A percentile compares a stretch with the other conserved stretches of the same genome.
Conservation (phyloP, 2,888 invertebrate species). For the Dynastes grantii region DNA sequence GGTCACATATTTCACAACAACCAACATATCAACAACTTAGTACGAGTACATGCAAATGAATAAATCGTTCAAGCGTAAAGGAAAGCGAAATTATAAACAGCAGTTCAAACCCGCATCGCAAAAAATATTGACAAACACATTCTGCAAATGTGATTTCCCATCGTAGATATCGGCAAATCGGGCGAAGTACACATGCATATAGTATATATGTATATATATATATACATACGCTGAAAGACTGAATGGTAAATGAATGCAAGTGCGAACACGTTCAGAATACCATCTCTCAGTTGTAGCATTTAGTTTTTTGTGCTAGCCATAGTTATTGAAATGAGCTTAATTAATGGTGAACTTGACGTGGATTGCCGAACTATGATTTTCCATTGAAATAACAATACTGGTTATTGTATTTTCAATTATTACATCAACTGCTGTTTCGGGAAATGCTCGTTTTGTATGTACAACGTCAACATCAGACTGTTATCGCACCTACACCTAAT, state of each 20-base stretch:
- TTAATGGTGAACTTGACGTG: conserved; percentile 35
- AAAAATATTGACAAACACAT: conserved; percentile 44
- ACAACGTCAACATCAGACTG: not conserved
- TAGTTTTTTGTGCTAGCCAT: conserved; percentile 20
- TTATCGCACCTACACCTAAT: not conserved
- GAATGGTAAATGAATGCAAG: conserved; percentile 40
- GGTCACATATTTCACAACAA: conserved; percentile 29
- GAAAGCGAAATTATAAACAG: conserved; percentile 40
- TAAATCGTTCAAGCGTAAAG: conserved; percentile 35
- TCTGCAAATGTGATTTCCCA: conserved; percentile 41
- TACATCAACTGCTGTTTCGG: not conserved
- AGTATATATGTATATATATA: too few species aligned
- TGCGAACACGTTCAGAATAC: conserved; percentile 29
- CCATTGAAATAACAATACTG: conserved; percentile 30
- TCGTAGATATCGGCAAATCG: conserved; percentile 45
- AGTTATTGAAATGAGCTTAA: conserved; percentile 43
- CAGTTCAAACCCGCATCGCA: conserved; percentile 3
- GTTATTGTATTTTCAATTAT: conserved; percentile 32
- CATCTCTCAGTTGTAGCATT: conserved; percentile 36
- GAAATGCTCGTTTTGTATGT: conserved; percentile 2
- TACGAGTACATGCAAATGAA: not conserved
- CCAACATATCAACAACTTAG: conserved; percentile 23
- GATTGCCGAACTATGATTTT: conserved; percentile 27
- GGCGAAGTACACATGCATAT: not conserved
- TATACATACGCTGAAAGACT: conserved; percentile 2